A percentile compares a stretch with the other conserved stretches of the same genome.
phyloP scores from a whole-genome alignment of 2,888 invertebrate species.

The Idaea dimidiata region DNA sequence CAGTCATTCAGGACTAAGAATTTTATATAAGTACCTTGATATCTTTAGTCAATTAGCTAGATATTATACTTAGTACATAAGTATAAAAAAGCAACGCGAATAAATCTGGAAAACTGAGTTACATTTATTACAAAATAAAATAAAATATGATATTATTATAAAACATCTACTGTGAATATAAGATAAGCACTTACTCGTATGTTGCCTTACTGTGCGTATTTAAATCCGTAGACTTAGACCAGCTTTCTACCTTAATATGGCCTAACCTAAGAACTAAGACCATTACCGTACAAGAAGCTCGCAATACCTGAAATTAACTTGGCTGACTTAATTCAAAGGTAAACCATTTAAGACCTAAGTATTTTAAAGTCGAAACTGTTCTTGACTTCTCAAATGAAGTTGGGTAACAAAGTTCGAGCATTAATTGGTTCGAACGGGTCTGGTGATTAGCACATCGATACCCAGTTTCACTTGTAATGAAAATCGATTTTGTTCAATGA shows the following conservation, averaged over 20 bases:
- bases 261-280: not conserved
- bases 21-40: too few relatives aligned
- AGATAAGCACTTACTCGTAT: too few relatives aligned
- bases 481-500: constrained; percentile 20
- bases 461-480: constrained; percentile 30
- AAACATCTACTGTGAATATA: too few relatives aligned
- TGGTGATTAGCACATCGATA: constrained; percentile 40
- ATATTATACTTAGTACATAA: too few relatives aligned
- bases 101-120: too few relatives aligned
- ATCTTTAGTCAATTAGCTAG: too few relatives aligned
- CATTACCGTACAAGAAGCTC: not conserved
- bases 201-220: too few relatives aligned
- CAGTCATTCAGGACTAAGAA: too few relatives aligned
- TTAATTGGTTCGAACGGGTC: constrained; percentile 36
- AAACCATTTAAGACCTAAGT: constrained; percentile 9
- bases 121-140: too few relatives aligned
- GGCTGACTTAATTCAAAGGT: not conserved
- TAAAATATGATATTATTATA: too few relatives aligned
- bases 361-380: constrained; percentile 17
- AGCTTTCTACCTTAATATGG: not conserved
- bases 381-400: constrained; percentile 36
- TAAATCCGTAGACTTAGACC: not conserved
- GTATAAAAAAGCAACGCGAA: too few relatives aligned
- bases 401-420: constrained; percentile 32
- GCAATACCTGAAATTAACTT: not conserved